phyloP scores from a whole-genome alignment of 2,797 vertebrate genomes.

The Rhabdophis nuchalis region DNA sequence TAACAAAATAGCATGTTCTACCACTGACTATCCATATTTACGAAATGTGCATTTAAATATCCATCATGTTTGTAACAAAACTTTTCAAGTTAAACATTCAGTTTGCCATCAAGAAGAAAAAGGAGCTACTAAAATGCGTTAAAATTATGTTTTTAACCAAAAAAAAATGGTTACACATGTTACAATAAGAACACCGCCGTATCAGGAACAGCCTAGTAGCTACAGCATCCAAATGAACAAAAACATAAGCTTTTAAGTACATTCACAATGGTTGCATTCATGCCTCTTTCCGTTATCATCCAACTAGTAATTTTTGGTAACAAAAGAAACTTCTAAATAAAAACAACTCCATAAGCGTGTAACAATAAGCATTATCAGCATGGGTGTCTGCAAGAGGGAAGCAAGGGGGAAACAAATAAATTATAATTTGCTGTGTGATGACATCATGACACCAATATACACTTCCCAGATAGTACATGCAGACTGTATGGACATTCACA shows the following conservation, averaged over 20 bases:
- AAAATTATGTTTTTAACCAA: not conserved
- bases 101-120: constrained; percentile 28
- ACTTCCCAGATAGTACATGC: constrained; percentile 69
- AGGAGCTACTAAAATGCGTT: constrained; percentile 34
- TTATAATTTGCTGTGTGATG: constrained; percentile 28
- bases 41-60: not conserved
- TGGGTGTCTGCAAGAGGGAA: constrained; percentile 21
- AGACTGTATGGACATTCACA: constrained; percentile 61
- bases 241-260: constrained; percentile 14
- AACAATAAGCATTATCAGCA: not conserved
- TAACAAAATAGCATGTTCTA: not conserved
- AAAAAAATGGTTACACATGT: constrained; percentile 11
- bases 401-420: constrained; percentile 20
- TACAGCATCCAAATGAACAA: accelerated
- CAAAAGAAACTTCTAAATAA: not conserved
- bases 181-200: not conserved
- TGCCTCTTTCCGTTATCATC: constrained; percentile 27
- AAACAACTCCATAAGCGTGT: not conserved
- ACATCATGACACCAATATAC: constrained; percentile 37
- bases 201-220: not conserved
- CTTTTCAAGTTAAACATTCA: not conserved
- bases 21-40: not conserved
- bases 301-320: constrained; percentile 18
- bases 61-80: not conserved
- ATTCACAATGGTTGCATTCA: constrained; percentile 43